Evolutionary conservation across 2,797 vertebrate genomes (phyloP).

Genomic region (Avahi laniger): DNA sequence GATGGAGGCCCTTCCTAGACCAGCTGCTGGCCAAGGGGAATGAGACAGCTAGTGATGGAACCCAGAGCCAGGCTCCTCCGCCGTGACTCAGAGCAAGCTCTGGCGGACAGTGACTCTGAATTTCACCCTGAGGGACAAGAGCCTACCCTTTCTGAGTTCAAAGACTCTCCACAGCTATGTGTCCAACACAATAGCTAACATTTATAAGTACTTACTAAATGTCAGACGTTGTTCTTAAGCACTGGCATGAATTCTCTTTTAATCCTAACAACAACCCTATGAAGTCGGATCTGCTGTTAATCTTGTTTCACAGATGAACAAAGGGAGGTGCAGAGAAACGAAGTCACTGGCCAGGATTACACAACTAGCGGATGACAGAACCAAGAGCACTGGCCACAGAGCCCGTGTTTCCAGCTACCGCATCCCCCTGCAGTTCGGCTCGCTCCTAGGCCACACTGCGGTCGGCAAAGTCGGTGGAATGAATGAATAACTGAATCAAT

Average conservation of each 20-base stretch:
- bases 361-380: neutral
- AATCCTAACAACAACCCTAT: neutral
- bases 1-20: neutral
- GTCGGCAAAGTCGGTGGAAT: neutral
- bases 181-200: neutral
- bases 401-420: neutral
- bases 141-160: neutral
- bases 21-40: neutral
- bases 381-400: neutral
- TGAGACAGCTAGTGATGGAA: neutral
- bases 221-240: neutral
- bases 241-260: neutral
- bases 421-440: rapidly evolving
- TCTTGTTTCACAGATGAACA: neutral
- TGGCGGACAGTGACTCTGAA: neutral
- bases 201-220: slow-evolving; percentile 1
- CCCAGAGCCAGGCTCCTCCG: neutral
- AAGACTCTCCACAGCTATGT: neutral
- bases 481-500: neutral
- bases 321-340: neutral
- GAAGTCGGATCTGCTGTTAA: neutral
- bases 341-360: neutral
- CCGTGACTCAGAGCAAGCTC: neutral
- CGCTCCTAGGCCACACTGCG: neutral
- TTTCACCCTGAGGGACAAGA: neutral